Base-by-base conservation (phyloP, 2,797 vertebrate genomes). In the Tenualosa ilisha region DNA sequence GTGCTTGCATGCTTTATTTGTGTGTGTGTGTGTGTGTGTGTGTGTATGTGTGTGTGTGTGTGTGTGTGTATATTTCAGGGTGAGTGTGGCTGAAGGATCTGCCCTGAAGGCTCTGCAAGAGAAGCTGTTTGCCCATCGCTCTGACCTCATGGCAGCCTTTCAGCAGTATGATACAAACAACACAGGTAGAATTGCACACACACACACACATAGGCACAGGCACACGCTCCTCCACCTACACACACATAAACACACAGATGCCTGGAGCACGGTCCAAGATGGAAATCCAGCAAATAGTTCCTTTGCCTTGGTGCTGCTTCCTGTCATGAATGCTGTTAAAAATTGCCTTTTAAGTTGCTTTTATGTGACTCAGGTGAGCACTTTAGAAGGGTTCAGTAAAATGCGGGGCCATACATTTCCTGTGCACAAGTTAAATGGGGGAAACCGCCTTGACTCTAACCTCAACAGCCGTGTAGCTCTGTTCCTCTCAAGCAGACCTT, bases 101-200 rank as follows among this genome's bases (percentile, higher is more conserved):
- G 98, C 98, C 88, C 93, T 99, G 3, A 96, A 91, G 85, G 95
- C 96, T 82, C 92, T 99, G 88, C 95, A 95, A 91, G 97, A 99
- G 92, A 98, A 95, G 92, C 93, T 99, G 83, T 97, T 97, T 87
- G 89, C 96, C 56, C 96, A 97, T 90, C 97, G 95, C 90, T 95
- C 95, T 24, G 96, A 98, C 87, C 96, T 99, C 72, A 94, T 94
- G 85, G 86, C 82, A n/a, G 95, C 95, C 86, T 99, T 99, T 92
- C 93, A 94, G 88, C 92, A 95, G 84, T 93, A 93, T 0, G 98
- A 99, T 89, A 37, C 50, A 31, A 92, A 89, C 3, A 89, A 92
- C 89, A 96, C 96, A 86, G 98, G 98, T 99, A 93, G 89, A 17
- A 24, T 82, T 83, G 51, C 82, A 82, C 53, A 51, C 63, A 51